A percentile compares a stretch with the other conserved stretches of the same genome.
Conservation (phyloP, 1,140 invertebrate genomes). For the Eupristina koningsbergeri region DNA sequence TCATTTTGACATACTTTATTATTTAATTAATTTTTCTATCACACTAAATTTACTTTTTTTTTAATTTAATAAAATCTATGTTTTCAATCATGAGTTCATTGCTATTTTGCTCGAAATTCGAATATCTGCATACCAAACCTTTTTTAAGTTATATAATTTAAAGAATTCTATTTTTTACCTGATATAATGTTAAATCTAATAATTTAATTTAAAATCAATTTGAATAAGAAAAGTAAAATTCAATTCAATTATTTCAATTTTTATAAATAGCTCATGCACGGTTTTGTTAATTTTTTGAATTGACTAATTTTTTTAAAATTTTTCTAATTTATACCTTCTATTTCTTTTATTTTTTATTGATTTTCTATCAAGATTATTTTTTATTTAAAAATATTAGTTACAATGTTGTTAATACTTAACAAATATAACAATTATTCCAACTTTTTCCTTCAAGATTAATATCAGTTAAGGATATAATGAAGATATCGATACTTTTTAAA, state of each 20-base stretch:
- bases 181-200: background rate
- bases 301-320: too few species aligned
- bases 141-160: background rate
- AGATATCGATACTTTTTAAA: too few species aligned
- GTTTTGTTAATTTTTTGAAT: background rate
- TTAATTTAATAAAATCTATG: background rate
- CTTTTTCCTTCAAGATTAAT: too few species aligned
- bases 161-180: background rate
- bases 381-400: too few species aligned
- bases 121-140: background rate
- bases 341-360: too few species aligned
- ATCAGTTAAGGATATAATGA: too few species aligned
- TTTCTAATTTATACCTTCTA: too few species aligned
- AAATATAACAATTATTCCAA: too few species aligned
- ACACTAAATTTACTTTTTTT: background rate
- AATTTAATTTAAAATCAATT: slow-evolving; percentile 12
- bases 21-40: background rate
- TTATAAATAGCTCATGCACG: background rate
- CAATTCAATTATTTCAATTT: background rate
- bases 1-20: too few species aligned
- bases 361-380: too few species aligned
- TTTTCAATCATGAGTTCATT: slow-evolving; percentile 3
- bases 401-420: too few species aligned
- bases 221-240: background rate
- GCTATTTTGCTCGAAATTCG: background rate